Conservation (phyloP, 2,113 vertebrate species). For the Salvelinus namaycush region DNA sequence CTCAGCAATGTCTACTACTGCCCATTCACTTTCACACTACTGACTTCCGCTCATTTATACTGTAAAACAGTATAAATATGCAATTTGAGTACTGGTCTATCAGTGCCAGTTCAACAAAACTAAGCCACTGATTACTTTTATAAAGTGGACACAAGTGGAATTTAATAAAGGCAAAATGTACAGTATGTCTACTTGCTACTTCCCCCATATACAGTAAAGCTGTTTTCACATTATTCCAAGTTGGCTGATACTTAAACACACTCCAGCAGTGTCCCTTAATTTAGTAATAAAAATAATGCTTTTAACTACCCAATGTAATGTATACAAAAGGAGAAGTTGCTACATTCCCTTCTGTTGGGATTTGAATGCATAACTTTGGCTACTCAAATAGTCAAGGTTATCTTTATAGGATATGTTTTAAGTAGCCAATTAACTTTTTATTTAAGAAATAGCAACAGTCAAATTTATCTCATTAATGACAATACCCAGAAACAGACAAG, state of each 20-base stretch:
- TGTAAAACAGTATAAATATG: neutral
- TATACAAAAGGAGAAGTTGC: neutral
- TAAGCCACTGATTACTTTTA: no score
- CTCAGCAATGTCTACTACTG: neutral
- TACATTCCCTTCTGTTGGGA: neutral
- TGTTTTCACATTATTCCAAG: neutral
- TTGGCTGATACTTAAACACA: neutral
- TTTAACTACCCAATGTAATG: neutral
- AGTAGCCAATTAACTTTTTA: neutral
- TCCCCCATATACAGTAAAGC: neutral
- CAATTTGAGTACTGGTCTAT: no score
- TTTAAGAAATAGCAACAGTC: neutral
- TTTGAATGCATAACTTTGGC: neutral
- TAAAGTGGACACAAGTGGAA: no score
- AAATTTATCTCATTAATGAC: neutral
- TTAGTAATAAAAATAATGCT: neutral
- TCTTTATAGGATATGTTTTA: neutral
- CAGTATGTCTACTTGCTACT: neutral
- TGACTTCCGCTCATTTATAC: neutral
- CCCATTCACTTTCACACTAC: slow-evolving; percentile 1
- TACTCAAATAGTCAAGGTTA: neutral
- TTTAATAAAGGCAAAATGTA: neutral
- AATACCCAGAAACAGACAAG: neutral
- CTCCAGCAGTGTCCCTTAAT: neutral
- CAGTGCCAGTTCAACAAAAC: no score